A percentile compares a stretch with the other conserved stretches of the same genome.
These are phyloP conservation scores for Aethes cnicana DNA, from an alignment of 2,888 invertebrate species.

Conservation along the genomic window DNA sequence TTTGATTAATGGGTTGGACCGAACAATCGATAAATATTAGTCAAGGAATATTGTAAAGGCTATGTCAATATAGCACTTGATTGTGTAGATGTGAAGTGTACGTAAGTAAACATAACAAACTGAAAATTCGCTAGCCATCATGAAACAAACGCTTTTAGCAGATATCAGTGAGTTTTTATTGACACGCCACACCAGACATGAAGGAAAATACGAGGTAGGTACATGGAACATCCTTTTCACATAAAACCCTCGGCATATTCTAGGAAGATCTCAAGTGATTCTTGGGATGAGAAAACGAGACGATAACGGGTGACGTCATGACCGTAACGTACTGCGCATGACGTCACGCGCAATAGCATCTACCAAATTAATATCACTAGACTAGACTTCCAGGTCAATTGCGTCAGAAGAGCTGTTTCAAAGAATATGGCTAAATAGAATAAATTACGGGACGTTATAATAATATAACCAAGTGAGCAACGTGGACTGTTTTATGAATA, in stretches of 20 bases:
- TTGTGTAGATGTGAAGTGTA: no score
- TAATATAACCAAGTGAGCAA: not conserved
- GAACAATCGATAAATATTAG: constrained; percentile 20
- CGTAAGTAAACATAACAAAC: no score
- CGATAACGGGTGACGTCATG: constrained; percentile 49
- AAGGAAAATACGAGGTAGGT: no score
- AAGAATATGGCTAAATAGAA: not conserved
- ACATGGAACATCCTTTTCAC: no score
- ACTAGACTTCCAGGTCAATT: constrained; percentile 22
- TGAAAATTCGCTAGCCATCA: no score
- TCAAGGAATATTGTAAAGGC: not conserved
- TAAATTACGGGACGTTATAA: not conserved
- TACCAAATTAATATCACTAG: constrained; percentile 11
- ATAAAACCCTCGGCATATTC: no score
- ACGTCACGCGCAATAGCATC: constrained; percentile 46
- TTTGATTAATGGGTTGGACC: constrained; percentile 20
- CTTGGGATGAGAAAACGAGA: constrained; percentile 28
- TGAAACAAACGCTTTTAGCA: no score
- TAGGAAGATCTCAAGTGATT: no score
- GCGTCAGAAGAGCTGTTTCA: constrained; percentile 4
- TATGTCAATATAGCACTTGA: no score
- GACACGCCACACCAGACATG: no score
- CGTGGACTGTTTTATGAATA: not conserved
- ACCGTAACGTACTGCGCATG: constrained; percentile 56
- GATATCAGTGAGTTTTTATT: no score